Evolutionary conservation across 92 coral and sea anemone genomes (phyloP).

Genomic region (Isaurus tuberculatus): DNA sequence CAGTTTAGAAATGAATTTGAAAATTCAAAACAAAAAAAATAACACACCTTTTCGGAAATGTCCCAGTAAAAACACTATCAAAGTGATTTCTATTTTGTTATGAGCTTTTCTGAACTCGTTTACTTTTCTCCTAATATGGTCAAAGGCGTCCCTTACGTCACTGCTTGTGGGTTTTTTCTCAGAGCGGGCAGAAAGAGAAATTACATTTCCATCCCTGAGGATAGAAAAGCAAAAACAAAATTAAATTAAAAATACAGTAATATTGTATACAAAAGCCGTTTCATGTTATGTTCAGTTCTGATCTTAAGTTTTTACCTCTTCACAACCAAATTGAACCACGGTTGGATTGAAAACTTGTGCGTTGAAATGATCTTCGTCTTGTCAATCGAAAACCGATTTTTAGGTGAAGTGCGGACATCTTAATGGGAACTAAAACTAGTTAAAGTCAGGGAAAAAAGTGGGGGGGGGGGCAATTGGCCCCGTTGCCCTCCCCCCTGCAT

Average conservation of each 20-base stretch:
- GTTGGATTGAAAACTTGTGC: background rate
- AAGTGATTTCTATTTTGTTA: slow-evolving; percentile 19
- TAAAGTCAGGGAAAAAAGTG: too few species aligned
- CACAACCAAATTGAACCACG: too few species aligned
- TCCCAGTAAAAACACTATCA: slow-evolving; percentile 31
- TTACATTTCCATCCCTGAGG: slow-evolving; percentile 33
- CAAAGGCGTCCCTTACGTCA: slow-evolving; percentile 12
- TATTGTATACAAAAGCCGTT: background rate
- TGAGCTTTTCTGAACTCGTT: slow-evolving; percentile 8
- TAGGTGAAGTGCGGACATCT: too few species aligned
- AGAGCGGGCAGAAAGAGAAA: slow-evolving; percentile 23
- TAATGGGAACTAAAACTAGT: too few species aligned
- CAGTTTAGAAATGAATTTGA: background rate
- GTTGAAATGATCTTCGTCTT: too few species aligned
- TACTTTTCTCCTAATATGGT: background rate
- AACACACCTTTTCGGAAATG: slow-evolving; percentile 26
- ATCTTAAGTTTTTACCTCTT: background rate
- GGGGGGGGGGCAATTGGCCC: too few species aligned
- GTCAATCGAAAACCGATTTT: background rate
- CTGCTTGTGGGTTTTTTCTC: slow-evolving; percentile 4
- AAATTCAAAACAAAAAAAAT: background rate
- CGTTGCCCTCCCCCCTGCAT: too few species aligned
- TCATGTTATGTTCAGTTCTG: background rate
- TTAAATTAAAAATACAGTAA: background rate
- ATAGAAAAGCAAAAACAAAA: background rate